A percentile compares a stretch with the other conserved stretches of the same genome.
Evolutionary conservation across 2,113 vertebrate species (phyloP).

Genomic region (Rhinichthys klamathensis): DNA sequence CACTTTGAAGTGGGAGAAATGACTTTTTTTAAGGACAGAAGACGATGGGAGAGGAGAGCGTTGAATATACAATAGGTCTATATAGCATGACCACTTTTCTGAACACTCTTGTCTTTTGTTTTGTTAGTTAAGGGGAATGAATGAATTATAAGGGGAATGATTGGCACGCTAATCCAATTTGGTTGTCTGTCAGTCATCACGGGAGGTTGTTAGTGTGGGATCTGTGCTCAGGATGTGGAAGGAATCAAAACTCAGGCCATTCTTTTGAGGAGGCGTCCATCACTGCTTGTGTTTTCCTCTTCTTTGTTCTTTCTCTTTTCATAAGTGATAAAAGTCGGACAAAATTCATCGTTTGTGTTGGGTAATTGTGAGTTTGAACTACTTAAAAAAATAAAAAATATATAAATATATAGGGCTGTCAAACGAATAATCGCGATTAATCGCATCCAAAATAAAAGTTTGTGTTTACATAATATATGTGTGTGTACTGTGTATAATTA

Average conservation of each 20-base stretch:
- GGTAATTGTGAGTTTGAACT: constrained; percentile 37
- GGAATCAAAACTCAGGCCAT: background rate
- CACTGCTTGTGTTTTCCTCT: background rate
- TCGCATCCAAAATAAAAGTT: too few relatives aligned
- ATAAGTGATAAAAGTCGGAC: background rate
- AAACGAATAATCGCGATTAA: too few relatives aligned
- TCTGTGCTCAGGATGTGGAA: constrained; percentile 24
- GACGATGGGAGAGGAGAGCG: too few relatives aligned
- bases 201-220: background rate
- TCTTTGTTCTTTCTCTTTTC: background rate
- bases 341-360: background rate
- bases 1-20: too few relatives aligned
- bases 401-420: too few relatives aligned
- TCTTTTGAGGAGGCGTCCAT: background rate
- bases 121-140: background rate
- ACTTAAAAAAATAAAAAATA: background rate
- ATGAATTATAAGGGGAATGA: constrained; percentile 1
- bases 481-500: too few relatives aligned
- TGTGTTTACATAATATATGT: too few relatives aligned
- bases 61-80: background rate
- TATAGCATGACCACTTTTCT: background rate
- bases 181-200: constrained; percentile 2
- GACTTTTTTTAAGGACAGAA: too few relatives aligned
- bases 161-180: constrained; percentile 27
- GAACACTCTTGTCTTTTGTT: background rate